These are phyloP conservation scores for Apolygus lucorum DNA, from an alignment of 1,140 invertebrate species.

Conservation along the genomic window DNA sequence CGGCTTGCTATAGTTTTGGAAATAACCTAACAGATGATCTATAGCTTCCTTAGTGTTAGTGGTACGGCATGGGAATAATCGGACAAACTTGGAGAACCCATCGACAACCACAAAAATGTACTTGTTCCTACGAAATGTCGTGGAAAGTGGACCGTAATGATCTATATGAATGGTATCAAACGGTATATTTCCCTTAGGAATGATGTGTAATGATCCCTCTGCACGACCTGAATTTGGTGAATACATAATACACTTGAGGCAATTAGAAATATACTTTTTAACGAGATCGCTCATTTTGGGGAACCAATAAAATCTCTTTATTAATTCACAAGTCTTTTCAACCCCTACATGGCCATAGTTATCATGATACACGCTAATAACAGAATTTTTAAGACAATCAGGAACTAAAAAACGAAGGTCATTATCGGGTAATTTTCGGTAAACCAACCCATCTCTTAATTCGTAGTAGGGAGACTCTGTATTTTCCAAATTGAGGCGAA, in stretches of 20 bases:
- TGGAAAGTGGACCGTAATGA: background rate
- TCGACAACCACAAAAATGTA: background rate
- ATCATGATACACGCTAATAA: background rate
- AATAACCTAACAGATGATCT: background rate
- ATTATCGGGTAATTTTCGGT: background rate
- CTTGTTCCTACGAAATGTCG: background rate
- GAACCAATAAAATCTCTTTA: conserved; percentile 6
- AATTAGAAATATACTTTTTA: conserved; percentile 13
- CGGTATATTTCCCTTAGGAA: background rate
- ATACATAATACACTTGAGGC: conserved; percentile 5
- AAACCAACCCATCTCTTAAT: background rate
- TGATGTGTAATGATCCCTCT: conserved; percentile 11
- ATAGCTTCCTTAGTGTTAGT: background rate
- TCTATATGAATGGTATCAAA: conserved; percentile 10
- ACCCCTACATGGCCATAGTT: background rate
- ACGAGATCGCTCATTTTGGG: conserved; percentile 5
- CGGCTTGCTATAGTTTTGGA: background rate
- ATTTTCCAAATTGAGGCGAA: background rate
- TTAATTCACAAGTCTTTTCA: background rate
- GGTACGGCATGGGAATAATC: conserved; percentile 24
- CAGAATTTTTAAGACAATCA: background rate
- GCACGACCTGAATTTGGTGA: background rate
- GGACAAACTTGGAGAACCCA: conserved; percentile 14
- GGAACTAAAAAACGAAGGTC: background rate
- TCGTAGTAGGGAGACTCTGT: background rate